phyloP scores from a whole-genome alignment of 2,113 vertebrate genomes.

The Syngnathoides biaculeatus region DNA sequence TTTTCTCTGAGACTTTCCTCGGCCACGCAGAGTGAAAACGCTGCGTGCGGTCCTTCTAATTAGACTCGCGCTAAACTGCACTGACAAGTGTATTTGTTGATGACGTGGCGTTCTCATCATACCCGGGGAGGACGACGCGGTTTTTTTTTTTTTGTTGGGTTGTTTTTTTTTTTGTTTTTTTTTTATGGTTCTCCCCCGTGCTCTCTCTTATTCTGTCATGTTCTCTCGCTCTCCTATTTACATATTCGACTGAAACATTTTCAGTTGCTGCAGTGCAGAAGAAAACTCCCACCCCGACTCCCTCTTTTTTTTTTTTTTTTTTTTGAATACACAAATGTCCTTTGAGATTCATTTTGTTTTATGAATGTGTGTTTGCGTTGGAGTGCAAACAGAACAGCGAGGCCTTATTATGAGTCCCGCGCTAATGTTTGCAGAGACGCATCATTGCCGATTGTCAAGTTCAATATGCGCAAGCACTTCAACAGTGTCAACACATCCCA shows the following conservation, averaged over 20 bases:
- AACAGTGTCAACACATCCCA: constrained; percentile 21
- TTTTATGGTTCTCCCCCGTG: constrained; percentile 25
- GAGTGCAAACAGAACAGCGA: constrained; percentile 14
- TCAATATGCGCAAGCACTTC: constrained; percentile 10
- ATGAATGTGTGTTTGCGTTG: constrained; percentile 4
- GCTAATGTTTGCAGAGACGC: constrained; percentile 9
- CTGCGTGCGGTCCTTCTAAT: not conserved
- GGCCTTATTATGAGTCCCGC: constrained; percentile 26
- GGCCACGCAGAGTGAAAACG: not conserved
- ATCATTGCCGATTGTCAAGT: not conserved
- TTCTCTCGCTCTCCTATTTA: constrained; percentile 45
- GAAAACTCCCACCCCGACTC: constrained; percentile 3
- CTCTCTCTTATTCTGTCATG: constrained; percentile 20
- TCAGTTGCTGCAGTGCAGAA: constrained; percentile 52
- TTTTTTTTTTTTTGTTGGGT: no score
- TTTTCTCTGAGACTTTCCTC: not conserved
- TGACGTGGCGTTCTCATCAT: constrained; percentile 4
- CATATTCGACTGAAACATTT: constrained; percentile 53
- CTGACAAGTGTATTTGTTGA: not conserved
- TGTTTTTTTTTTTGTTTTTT: no score
- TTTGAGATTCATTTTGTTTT: not conserved
- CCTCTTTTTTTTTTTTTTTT: no score
- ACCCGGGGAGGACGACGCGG: constrained; percentile 19
- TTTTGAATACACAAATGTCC: constrained; percentile 3
- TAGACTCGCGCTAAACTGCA: constrained; percentile 6